Evolutionary conservation across 1,140 invertebrate species (phyloP), one percentile per base, ranked within the genome.

Genomic region (Drosophila sp.): DNA sequence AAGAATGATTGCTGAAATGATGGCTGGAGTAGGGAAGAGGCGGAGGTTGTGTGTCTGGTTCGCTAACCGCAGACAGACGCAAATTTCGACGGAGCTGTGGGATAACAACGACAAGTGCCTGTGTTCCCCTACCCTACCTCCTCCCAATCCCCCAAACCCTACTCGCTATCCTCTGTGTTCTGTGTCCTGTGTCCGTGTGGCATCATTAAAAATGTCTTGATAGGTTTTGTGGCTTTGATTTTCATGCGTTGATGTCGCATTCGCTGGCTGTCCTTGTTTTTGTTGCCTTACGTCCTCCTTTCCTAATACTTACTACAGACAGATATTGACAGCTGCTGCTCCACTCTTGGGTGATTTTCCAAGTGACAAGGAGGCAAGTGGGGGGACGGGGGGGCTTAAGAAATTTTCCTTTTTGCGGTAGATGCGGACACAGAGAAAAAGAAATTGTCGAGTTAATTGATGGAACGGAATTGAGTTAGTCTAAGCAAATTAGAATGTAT

Each of bases 201-300:
- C 72, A 57, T 79, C 83, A 86, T 86, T 82, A 87, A 87, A 87
- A 87, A 82, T 79, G 79, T 87, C 79, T 87, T 87, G 76, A 87
- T 87, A 71, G 76, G 64, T 79, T 70, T 63, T 81, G 83, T 66
- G 82, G 79, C 72, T 86, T 86, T 86, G 82, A 82, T 79, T 79
- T 79, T 57, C 69, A 79, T 74, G 41, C 66, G 57, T 60, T 60
- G 70, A 35, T 35, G 60, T 63, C 25, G 66, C 17, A 60, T 6
- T 50, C 41, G 17, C 3, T 47, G 7, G 11, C 17, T 61, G 17
- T 60, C 17, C 35, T 55, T 62, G 41, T 23, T 54, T 29, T 73
- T 35, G 4, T 58, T 57, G 33, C 7, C 8, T 29, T 33, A 4
- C 6, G 29, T 11, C 6, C 25, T 2, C 7, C 56, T 8, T 3